A percentile compares a stretch with the other conserved stretches of the same genome.
Evolutionary conservation across 2,113 vertebrate genomes (phyloP).

Genomic region (Rhea americana): DNA sequence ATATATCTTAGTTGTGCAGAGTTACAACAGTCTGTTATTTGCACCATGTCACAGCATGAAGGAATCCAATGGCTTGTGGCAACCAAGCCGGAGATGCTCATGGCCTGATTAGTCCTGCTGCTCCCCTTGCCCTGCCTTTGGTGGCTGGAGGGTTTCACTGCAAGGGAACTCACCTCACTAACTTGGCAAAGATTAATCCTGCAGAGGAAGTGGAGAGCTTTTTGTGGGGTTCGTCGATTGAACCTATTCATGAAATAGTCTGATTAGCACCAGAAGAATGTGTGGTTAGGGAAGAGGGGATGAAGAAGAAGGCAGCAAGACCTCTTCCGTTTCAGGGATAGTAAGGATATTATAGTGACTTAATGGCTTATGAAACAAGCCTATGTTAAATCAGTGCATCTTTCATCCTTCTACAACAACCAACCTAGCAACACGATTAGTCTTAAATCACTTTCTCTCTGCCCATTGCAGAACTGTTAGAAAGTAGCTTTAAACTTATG

Average conservation of each 20-base stretch:
- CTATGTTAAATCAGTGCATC: not conserved
- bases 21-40: not conserved
- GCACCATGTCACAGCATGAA: not conserved
- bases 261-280: not conserved
- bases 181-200: slow-evolving; percentile 9
- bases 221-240: rapidly evolving
- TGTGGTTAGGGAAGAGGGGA: not conserved
- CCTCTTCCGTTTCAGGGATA: not conserved
- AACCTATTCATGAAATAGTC: not conserved
- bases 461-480: not conserved
- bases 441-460: not conserved
- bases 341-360: not conserved
- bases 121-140: slow-evolving; percentile 47
- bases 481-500: not conserved
- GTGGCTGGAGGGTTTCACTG: not conserved
- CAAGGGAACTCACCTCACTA: not conserved
- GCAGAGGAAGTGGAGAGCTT: slow-evolving; percentile 19
- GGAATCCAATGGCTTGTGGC: not conserved
- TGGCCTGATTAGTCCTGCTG: not conserved
- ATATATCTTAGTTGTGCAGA: not conserved
- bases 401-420: not conserved
- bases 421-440: not conserved
- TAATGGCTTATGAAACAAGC: not conserved
- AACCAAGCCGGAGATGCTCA: not conserved
- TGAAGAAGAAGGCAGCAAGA: not conserved